Conservation (phyloP, 2,888 invertebrate genomes). For the Lithophane semibrunnea region DNA sequence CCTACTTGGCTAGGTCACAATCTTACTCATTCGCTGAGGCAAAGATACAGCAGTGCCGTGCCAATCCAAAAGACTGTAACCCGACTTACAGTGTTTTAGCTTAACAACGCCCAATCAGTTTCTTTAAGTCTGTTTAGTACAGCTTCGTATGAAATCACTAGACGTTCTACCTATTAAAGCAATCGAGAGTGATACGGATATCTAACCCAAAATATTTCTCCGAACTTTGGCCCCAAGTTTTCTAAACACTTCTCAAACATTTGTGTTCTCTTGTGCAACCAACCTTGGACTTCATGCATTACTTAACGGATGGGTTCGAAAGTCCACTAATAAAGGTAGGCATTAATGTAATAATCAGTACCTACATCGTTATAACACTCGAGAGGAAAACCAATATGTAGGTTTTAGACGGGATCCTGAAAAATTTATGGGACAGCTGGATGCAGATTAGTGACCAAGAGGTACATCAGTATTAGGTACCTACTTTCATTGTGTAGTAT, state of each 20-base stretch:
- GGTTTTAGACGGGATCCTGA: not conserved
- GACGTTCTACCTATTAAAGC: not conserved
- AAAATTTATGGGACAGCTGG: not conserved
- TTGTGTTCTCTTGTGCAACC: slow-evolving; percentile 6
- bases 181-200: not conserved
- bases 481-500: not conserved
- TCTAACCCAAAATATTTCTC: not conserved
- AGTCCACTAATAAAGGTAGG: slow-evolving; percentile 2
- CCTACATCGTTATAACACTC: not conserved
- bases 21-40: not conserved
- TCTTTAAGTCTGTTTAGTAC: no score
- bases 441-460: not conserved
- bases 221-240: slow-evolving; percentile 3
- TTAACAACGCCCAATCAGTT: no score
- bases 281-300: slow-evolving; percentile 44
- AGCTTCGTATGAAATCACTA: no score
- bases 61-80: no score
- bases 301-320: slow-evolving; percentile 26
- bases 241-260: not conserved
- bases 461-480: not conserved
- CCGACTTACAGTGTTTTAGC: no score
- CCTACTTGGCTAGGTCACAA: not conserved
- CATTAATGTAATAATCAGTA: slow-evolving; percentile 5
- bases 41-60: no score
- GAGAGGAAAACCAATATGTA: not conserved